Conservation (phyloP, 37 sponge, comb jelly and placozoan species). For the Halisarca cf. caerulea region DNA sequence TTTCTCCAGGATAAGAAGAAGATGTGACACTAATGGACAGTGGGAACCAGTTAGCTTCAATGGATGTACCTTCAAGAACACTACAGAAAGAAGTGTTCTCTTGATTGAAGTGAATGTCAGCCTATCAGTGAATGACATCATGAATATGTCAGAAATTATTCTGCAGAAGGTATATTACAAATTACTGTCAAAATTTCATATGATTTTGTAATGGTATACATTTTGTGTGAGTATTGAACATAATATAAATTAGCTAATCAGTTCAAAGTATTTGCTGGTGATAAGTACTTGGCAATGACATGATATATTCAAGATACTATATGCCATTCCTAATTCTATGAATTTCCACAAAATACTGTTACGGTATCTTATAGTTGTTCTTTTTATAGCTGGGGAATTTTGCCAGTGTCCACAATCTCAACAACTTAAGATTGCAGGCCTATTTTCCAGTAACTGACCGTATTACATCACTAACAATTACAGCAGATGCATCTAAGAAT, state of each 20-base stretch:
- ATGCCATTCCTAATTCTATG: too few relatives aligned
- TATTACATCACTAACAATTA: too few relatives aligned
- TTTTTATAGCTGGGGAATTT: too few relatives aligned
- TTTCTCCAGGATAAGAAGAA: background rate
- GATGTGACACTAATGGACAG: background rate
- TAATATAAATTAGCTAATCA: background rate
- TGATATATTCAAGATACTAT: too few relatives aligned
- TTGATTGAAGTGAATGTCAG: background rate
- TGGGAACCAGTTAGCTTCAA: constrained; percentile 16
- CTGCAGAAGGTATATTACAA: background rate
- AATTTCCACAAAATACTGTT: too few relatives aligned
- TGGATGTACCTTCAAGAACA: background rate
- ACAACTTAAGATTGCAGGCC: too few relatives aligned
- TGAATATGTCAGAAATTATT: background rate
- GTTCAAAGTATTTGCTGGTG: too few relatives aligned
- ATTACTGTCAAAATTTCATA: background rate
- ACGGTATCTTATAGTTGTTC: too few relatives aligned
- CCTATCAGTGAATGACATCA: background rate
- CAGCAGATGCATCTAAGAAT: too few relatives aligned
- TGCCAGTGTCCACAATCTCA: too few relatives aligned
- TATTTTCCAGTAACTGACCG: too few relatives aligned
- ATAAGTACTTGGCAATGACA: too few relatives aligned
- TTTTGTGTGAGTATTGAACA: background rate
- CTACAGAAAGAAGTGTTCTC: background rate
- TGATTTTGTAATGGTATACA: background rate